phyloP scores from a whole-genome alignment of 2,113 vertebrate genomes.

The Cacatua alba region DNA sequence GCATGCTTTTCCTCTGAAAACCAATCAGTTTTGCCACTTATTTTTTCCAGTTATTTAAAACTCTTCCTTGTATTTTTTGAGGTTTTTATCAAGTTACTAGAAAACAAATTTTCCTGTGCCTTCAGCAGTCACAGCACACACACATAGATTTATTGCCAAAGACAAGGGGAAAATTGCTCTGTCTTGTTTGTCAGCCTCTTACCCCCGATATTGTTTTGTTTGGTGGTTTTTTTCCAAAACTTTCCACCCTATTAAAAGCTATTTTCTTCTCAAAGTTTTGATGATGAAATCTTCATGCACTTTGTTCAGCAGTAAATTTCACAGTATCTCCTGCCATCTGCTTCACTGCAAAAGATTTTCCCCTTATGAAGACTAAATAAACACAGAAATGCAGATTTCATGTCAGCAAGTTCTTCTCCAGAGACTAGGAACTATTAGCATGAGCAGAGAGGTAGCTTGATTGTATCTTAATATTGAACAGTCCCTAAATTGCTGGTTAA shows the following conservation, averaged over 20 bases:
- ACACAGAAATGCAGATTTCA: conserved; percentile 26
- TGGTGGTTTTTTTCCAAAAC: neutral
- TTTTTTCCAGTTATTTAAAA: neutral
- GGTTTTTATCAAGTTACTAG: neutral
- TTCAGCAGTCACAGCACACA: neutral
- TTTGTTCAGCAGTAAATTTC: neutral
- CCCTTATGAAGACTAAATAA: conserved; percentile 1
- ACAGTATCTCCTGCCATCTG: conserved; percentile 36
- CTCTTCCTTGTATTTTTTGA: neutral
- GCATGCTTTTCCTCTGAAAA: neutral
- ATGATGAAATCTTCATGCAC: neutral
- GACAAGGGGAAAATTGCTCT: neutral
- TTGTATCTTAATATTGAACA: conserved; percentile 43
- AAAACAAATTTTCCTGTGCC: neutral
- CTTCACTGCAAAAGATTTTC: neutral
- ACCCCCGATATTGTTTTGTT: neutral
- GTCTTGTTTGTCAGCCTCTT: neutral
- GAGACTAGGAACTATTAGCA: conserved; percentile 31
- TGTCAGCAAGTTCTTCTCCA: conserved; percentile 37
- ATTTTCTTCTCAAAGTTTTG: conserved; percentile 19
- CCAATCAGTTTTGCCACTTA: neutral
- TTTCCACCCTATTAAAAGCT: conserved; percentile 1
- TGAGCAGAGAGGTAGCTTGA: conserved; percentile 19
- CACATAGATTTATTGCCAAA: neutral
- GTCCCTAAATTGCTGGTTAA: conserved; percentile 17